A percentile compares a stretch with the other conserved stretches of the same genome.
phyloP scores from a whole-genome alignment of 1,140 invertebrate genomes.

The Chironomus tepperi region DNA sequence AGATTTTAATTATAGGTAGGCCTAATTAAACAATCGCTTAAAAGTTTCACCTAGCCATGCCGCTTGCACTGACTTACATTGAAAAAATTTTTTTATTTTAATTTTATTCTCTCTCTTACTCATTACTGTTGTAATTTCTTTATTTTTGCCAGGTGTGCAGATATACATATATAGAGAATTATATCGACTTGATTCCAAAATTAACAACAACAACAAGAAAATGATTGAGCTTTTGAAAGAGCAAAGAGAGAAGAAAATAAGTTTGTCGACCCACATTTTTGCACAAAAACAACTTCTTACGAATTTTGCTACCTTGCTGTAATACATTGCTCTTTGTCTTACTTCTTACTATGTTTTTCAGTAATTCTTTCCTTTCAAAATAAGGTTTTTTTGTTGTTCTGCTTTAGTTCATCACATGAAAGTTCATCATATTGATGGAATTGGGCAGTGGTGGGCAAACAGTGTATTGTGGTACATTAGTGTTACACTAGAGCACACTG shows the following conservation, averaged over 20 bases:
- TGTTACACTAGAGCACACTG: no score
- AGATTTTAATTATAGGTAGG: neutral
- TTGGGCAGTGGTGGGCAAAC: no score
- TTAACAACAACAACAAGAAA: neutral
- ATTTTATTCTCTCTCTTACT: no score
- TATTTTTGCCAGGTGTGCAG: neutral
- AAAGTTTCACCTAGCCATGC: neutral
- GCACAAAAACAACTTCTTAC: neutral
- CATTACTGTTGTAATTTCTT: neutral
- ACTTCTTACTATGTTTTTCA: neutral
- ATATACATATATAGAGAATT: neutral
- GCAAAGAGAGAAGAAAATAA: neutral
- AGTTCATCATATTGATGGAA: neutral
- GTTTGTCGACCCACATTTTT: neutral
- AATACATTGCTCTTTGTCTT: neutral
- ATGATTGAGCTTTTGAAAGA: neutral
- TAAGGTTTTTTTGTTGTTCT: neutral
- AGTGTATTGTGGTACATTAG: no score
- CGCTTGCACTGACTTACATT: neutral
- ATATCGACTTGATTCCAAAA: no score
- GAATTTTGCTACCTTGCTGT: neutral
- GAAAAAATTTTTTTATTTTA: no score
- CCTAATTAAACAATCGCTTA: neutral
- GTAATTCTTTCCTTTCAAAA: neutral
- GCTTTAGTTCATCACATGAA: neutral